Evolutionary conservation across 2,113 vertebrate species (phyloP).

Genomic region (Sciurus niger): DNA sequence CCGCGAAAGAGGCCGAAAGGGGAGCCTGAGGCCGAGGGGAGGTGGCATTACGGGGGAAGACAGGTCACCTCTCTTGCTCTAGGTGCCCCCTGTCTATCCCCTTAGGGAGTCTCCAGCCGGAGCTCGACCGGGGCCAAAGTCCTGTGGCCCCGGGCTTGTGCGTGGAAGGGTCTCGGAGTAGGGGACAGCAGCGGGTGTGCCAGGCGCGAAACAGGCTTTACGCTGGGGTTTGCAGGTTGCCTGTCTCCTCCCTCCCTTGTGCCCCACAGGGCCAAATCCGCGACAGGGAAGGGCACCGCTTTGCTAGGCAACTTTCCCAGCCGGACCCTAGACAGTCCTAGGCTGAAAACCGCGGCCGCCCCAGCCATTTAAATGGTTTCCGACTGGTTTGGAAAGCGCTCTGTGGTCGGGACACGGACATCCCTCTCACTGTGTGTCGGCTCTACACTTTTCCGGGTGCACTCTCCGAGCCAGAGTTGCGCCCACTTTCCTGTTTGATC

Average conservation of each 20-base stretch:
- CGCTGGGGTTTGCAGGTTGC: conserved; percentile 47
- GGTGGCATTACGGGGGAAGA: not conserved
- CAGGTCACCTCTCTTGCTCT: not conserved
- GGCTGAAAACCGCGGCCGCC: conserved; percentile 61
- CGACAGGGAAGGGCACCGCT: not conserved
- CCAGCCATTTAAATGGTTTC: conserved; percentile 63
- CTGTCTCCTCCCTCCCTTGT: not conserved
- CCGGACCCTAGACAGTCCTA: conserved; percentile 66
- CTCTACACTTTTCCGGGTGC: conserved; percentile 69
- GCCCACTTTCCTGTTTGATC: conserved; percentile 73
- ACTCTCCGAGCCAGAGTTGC: conserved; percentile 27
- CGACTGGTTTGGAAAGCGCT: conserved; percentile 75
- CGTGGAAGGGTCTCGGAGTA: not conserved
- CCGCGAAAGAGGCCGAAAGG: not conserved
- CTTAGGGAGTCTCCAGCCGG: not conserved
- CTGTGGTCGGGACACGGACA: conserved; percentile 69
- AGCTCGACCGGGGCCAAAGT: not conserved
- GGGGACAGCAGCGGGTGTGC: not conserved
- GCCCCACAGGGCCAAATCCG: not conserved
- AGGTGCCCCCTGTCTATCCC: not conserved
- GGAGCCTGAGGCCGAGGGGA: not conserved
- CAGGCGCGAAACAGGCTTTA: not conserved
- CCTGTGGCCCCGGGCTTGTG: not conserved
- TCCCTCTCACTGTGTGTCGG: not conserved
- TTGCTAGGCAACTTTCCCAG: conserved; percentile 44